These are phyloP conservation scores for Pangasianodon hypophthalmus DNA, from an alignment of 2,113 vertebrate genomes.

Conservation along the genomic window DNA sequence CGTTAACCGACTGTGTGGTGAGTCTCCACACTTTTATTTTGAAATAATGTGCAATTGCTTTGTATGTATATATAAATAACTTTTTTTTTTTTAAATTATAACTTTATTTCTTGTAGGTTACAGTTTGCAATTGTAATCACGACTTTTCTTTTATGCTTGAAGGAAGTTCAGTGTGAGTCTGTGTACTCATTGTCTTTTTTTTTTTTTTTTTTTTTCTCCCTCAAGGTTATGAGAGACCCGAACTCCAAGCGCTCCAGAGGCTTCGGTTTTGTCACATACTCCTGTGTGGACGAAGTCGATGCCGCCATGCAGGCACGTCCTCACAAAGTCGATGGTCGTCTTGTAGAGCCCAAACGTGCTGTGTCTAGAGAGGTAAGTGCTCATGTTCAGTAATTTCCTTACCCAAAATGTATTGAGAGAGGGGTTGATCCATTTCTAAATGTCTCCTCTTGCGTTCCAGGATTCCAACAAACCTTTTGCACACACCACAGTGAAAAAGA, in stretches of 20 bases:
- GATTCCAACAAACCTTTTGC: neutral
- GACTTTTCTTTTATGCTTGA: neutral
- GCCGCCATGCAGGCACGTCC: constrained; percentile 82
- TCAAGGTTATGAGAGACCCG: constrained; percentile 92
- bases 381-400: constrained; percentile 52
- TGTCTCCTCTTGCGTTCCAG: neutral
- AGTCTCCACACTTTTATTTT: constrained; percentile 48
- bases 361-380: constrained; percentile 87
- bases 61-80: too few species aligned
- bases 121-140: neutral
- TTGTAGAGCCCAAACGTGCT: constrained; percentile 91
- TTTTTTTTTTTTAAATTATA: neutral
- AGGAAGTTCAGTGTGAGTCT: neutral
- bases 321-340: constrained; percentile 87
- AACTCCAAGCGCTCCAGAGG: constrained; percentile 89
- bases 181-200: neutral
- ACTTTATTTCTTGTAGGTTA: neutral
- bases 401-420: too few species aligned
- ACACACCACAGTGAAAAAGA: constrained; percentile 86
- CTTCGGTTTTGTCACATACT: constrained; percentile 92
- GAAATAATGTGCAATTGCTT: neutral
- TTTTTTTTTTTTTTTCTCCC: neutral
- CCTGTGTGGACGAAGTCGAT: constrained; percentile 87
- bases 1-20: constrained; percentile 93
- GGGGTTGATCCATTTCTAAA: too few species aligned